A percentile compares a stretch with the other conserved stretches of the same genome.
Evolutionary conservation across 2,888 invertebrate genomes (phyloP).

Genomic region (Epirrhoe tristata): DNA sequence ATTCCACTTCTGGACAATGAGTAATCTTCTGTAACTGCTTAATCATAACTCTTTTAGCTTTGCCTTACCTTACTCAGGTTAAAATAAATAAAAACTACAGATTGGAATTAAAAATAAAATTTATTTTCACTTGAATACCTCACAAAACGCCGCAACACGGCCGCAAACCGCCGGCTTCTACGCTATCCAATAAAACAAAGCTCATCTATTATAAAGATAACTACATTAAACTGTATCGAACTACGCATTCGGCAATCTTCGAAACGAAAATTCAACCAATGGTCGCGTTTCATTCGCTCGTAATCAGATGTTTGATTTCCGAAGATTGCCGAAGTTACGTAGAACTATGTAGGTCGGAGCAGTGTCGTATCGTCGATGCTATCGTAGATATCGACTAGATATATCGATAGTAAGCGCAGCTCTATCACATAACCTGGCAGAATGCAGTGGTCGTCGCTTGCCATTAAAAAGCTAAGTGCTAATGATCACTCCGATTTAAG

Average conservation of each 20-base stretch:
- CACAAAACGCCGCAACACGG: slow-evolving; percentile 73
- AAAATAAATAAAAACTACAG: slow-evolving; percentile 51
- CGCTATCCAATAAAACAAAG: slow-evolving; percentile 76
- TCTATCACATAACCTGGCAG: slow-evolving; percentile 28
- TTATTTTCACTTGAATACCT: slow-evolving; percentile 83
- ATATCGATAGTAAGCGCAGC: slow-evolving; percentile 28
- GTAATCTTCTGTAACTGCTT: background rate
- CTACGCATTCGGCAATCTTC: background rate
- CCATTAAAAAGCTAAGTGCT: slow-evolving; percentile 23
- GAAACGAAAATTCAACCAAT: background rate
- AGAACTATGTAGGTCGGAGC: slow-evolving; percentile 59
- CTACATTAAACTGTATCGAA: slow-evolving; percentile 58
- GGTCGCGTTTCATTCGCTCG: background rate
- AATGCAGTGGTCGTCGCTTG: slow-evolving; percentile 23
- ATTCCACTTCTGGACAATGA: background rate
- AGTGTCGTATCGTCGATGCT: slow-evolving; percentile 48
- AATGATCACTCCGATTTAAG: slow-evolving; percentile 16
- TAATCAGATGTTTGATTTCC: background rate
- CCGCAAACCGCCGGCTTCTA: slow-evolving; percentile 62
- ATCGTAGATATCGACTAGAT: slow-evolving; percentile 29
- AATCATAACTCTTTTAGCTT: too few relatives aligned
- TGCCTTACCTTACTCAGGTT: background rate
- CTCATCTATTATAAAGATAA: slow-evolving; percentile 79
- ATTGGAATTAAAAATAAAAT: slow-evolving; percentile 84
- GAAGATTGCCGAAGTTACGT: background rate